A percentile compares a stretch with the other conserved stretches of the same genome.
Conservation (phyloP, 2,797 vertebrate genomes). For the Morus bassanus region DNA sequence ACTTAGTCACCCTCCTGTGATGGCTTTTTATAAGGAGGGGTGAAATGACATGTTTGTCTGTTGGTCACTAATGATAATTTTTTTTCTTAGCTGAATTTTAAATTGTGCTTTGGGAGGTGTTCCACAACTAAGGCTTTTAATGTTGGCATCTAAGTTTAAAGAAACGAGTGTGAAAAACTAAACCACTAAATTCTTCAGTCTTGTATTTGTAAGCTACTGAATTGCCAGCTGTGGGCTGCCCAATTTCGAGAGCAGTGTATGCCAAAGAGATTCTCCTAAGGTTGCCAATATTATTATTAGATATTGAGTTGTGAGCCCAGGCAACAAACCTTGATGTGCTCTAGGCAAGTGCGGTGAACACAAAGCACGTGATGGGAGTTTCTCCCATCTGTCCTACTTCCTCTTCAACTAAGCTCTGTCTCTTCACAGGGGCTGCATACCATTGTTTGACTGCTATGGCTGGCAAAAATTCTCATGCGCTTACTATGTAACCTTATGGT, state of each 20-base stretch:
- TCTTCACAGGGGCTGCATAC: not conserved
- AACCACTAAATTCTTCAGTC: not conserved
- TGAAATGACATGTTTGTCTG: not conserved
- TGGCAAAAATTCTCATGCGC: accelerated
- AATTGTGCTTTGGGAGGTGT: not conserved
- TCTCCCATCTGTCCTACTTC: not conserved
- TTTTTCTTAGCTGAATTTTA: not conserved
- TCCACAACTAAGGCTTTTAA: not conserved
- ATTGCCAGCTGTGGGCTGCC: not conserved
- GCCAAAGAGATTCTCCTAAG: not conserved
- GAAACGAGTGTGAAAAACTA: not conserved
- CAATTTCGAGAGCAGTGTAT: not conserved
- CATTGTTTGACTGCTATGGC: not conserved
- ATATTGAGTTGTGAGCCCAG: not conserved
- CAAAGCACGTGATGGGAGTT: not conserved
- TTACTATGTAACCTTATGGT: not conserved
- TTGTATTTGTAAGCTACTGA: not conserved
- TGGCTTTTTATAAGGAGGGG: not conserved
- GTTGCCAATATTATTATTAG: not conserved
- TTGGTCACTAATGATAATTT: not conserved
- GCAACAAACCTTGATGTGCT: not conserved
- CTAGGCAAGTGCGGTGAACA: not conserved
- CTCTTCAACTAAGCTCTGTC: not conserved
- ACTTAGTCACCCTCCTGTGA: not conserved
- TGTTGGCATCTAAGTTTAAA: not conserved